phyloP scores from a whole-genome alignment of 2,797 vertebrate species.

The Momotus momota region DNA sequence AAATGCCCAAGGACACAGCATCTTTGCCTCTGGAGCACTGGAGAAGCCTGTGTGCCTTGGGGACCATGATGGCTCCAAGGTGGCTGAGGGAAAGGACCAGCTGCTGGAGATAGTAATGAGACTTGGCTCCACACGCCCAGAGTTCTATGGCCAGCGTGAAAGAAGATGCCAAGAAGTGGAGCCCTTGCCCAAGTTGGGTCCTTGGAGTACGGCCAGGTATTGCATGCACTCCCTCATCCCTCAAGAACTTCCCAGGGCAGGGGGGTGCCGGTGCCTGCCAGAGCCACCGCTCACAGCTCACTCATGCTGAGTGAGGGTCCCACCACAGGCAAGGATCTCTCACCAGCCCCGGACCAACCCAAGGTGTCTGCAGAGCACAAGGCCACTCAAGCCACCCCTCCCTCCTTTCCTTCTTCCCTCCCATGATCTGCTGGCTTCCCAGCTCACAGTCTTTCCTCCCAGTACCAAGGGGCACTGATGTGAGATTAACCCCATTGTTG shows the following conservation, averaged over 20 bases:
- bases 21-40: background rate
- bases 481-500: background rate
- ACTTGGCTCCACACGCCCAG: accelerated
- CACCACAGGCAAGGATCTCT: background rate
- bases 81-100: background rate
- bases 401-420: background rate
- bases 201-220: accelerated
- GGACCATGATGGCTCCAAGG: accelerated
- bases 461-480: background rate
- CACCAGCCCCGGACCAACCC: background rate
- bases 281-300: background rate
- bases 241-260: background rate
- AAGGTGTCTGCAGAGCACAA: background rate
- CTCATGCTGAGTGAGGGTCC: accelerated
- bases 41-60: background rate
- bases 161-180: background rate
- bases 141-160: accelerated
- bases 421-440: background rate
- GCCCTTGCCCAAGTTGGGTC: background rate
- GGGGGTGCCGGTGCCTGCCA: background rate
- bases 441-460: constrained; percentile 8
- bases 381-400: background rate
- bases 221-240: accelerated
- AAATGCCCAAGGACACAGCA: background rate
- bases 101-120: background rate